Conservation (phyloP, 2,113 vertebrate genomes). For the Etheostoma cragini region DNA sequence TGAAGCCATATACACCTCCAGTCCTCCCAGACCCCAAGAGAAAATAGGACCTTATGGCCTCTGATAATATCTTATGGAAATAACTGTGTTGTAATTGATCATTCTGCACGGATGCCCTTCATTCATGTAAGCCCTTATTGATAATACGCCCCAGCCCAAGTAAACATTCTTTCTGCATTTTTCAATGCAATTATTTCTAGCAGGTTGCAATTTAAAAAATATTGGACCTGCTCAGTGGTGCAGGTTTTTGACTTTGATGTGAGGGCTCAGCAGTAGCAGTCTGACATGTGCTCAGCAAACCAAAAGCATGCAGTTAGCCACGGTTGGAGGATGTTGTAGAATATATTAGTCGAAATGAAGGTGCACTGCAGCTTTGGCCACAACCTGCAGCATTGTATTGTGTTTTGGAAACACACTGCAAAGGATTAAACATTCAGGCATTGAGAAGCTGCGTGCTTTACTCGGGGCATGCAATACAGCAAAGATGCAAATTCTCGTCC, state of each 20-base stretch:
- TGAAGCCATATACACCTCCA: constrained; percentile 25
- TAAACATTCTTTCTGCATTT: not conserved
- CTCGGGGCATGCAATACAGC: not conserved
- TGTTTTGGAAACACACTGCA: constrained; percentile 13
- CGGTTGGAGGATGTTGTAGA: constrained; percentile 14
- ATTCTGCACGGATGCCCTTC: constrained; percentile 32
- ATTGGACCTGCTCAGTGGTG: constrained; percentile 9
- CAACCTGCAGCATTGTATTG: constrained; percentile 39
- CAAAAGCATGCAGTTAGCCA: constrained; percentile 30
- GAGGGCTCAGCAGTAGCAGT: constrained; percentile 21
- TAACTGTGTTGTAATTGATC: constrained; percentile 45
- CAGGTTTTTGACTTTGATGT: constrained; percentile 27
- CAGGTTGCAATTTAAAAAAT: constrained; percentile 24
- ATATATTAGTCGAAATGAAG: constrained; percentile 45
- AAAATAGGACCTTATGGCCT: constrained; percentile 35
- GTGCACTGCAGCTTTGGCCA: constrained; percentile 27
- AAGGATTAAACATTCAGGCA: constrained; percentile 8
- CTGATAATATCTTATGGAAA: constrained; percentile 42
- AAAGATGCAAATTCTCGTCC: not conserved
- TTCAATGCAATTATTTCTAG: constrained; percentile 10
- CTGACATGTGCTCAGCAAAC: constrained; percentile 40
- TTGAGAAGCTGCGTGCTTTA: not conserved
- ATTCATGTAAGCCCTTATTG: constrained; percentile 18
- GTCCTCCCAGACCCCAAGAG: not conserved
- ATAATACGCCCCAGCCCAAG: not conserved